Evolutionary conservation across 2,797 vertebrate species (phyloP), one percentile per base, ranked within the genome.

Genomic region (Acestrorhynchus altus): DNA sequence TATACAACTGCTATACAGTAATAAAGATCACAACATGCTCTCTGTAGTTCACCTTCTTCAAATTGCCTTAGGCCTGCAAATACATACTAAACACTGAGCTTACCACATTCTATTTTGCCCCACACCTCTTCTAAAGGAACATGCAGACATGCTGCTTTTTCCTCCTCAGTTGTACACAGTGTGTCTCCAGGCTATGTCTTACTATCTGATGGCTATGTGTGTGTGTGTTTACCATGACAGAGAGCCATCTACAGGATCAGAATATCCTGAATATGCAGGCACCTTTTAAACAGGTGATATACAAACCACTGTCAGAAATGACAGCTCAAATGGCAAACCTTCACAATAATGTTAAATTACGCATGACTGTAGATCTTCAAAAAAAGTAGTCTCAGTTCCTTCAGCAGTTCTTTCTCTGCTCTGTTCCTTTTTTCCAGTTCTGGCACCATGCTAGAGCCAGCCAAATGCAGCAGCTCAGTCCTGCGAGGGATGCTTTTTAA

Each of bases 161-260:
- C 26, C 22, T 66, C 42, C 22, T 24, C 7, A 40, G 31, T 42
- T 35, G 15, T 52, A 40, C 64, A 66, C 42, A 28, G 49, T 54
- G 6, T 65, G 20, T 39, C 72, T 35, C 47, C 46, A 74, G 35
- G 72, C 59, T 74, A 42, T 64, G 22, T 40, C 24, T 64, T 46
- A 39, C 10, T 15, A 8, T 39, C 47, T 54, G 46, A 60, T 52
- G 20, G 31, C 28, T 26, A n/a, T 59, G 54, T 46, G 22, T 47
- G 24, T 63, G n/a, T 51, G 18, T 61, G 15, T 61, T 26, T 49
- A 22, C 42, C 51, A 46, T 39, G 22, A 40, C 40, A 44, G 10
- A 44, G 11, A 46, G 20, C n/a, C n/a, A 13, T 65, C n/a, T 65
- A 13, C 15, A 46, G 60, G 60, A 20, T 46, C 63, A 13, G 40